Evolutionary conservation across 1,140 invertebrate species (phyloP), one percentile per base, ranked within the genome.

Genomic region (Leguminivora glycinivorella): DNA sequence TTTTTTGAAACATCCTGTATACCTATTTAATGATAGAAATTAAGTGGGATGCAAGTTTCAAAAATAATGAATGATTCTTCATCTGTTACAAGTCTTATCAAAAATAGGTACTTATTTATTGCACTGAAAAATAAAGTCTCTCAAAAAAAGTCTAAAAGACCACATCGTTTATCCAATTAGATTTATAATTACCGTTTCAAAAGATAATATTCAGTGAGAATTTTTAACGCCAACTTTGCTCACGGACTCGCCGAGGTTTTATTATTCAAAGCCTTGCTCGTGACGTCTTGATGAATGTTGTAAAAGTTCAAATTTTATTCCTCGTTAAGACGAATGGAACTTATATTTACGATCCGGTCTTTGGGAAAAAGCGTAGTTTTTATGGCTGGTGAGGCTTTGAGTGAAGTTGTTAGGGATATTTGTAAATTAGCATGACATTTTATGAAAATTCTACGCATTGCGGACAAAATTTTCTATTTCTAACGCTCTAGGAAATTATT

Each of bases 281-380:
- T 58, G 56, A 58, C 56, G 56, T 58, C 24, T 58, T 58, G 56
- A 58, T 58, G 56, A 58, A 58, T 58, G 56, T 58, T 58, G 56
- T 29, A 58, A 58, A 58, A 26, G 56, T 26, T 26, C 10, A 58
- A 29, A 58, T 58, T 58, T 29, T 58, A 58, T 58, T 29, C 56
- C 24, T 56, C 56, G 56, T 56, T 56, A 58, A 58, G 25, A 58
- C n/a, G 56, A 58, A 58, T 58, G 56, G 56, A 58, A 58, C 25
- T 58, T 58, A 26, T 58, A 58, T 58, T 58, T 58, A 58, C 56
- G 56, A 56, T 56, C 56, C 19, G 19, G 17, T 52, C 47, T 52
- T 52, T 52, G 47, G 19, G 7, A 19, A 22, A 52, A 52, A 52
- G 9, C 22, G 5, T 7, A 1, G 7, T 22, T 52, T n/a, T 43